phyloP scores from a whole-genome alignment of 37 sponge, comb jelly and placozoan genomes.

The Bolinopsis microptera region DNA sequence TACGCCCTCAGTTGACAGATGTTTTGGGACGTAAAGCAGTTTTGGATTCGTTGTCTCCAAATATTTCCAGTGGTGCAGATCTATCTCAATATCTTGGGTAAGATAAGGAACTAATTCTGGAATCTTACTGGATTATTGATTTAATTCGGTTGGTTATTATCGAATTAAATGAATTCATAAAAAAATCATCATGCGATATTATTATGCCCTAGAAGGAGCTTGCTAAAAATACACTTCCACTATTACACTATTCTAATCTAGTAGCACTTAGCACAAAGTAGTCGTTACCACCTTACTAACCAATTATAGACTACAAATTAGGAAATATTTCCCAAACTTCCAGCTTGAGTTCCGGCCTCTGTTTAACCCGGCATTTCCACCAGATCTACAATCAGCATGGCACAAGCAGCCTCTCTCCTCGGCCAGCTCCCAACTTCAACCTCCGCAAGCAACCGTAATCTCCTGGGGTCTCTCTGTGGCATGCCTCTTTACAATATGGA shows the following conservation, averaged over 20 bases:
- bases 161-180: too few relatives aligned
- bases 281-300: too few relatives aligned
- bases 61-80: not conserved
- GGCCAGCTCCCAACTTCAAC: constrained; percentile 31
- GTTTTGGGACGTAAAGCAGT: constrained; percentile 61
- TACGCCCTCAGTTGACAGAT: constrained; percentile 50
- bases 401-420: constrained; percentile 50
- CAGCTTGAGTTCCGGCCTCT: too few relatives aligned
- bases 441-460: not conserved
- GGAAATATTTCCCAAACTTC: not conserved
- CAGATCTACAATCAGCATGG: constrained; percentile 39
- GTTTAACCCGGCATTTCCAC: not conserved
- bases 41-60: constrained; percentile 27
- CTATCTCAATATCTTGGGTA: constrained; percentile 43
- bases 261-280: too few relatives aligned
- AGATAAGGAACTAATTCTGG: too few relatives aligned
- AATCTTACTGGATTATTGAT: too few relatives aligned
- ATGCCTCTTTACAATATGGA: constrained; percentile 44
- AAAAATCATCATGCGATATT: too few relatives aligned
- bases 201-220: too few relatives aligned
- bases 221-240: too few relatives aligned
- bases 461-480: constrained; percentile 31
- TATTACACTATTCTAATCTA: too few relatives aligned
- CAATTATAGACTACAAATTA: not conserved
- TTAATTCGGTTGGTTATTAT: too few relatives aligned